These are phyloP conservation scores for Drosophila ustulata DNA, from an alignment of 2,888 invertebrate species.

Conservation along the genomic window DNA sequence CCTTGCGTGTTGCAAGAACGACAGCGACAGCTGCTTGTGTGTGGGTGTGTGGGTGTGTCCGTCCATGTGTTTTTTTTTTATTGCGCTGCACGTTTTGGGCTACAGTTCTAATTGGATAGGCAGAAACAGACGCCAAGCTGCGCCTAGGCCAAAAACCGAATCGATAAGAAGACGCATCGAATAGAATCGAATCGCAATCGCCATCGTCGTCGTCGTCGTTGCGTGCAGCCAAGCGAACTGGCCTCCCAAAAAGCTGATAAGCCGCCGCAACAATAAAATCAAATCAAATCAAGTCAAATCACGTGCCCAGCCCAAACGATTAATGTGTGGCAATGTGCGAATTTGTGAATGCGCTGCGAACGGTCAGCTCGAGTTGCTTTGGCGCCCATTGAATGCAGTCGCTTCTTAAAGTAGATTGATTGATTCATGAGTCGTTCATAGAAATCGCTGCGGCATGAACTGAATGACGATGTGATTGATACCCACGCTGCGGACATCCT, in stretches of 20 bases:
- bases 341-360: constrained; percentile 13
- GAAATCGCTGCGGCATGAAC: constrained; percentile 30
- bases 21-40: background rate
- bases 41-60: background rate
- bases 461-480: constrained; percentile 38
- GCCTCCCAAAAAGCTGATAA: constrained; percentile 69
- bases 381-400: constrained; percentile 15
- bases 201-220: background rate
- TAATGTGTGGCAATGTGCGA: constrained; percentile 19
- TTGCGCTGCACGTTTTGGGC: constrained; percentile 72
- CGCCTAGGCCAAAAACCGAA: constrained; percentile 27
- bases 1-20: constrained; percentile 60
- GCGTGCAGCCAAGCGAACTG: constrained; percentile 53
- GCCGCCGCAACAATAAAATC: constrained; percentile 75
- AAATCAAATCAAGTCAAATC: constrained; percentile 66
- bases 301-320: constrained; percentile 34
- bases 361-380: constrained; percentile 32
- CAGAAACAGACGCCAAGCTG: constrained; percentile 6
- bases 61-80: constrained; percentile 61
- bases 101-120: constrained; percentile 73
- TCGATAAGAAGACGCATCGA: constrained; percentile 57
- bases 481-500: constrained; percentile 6
- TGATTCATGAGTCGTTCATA: constrained; percentile 54
- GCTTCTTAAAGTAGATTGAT: constrained; percentile 30
- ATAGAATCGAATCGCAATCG: background rate